A percentile compares a stretch with the other conserved stretches of the same genome.
Conservation (phyloP, 2,797 vertebrate species). For the Cichlasoma orientale region DNA sequence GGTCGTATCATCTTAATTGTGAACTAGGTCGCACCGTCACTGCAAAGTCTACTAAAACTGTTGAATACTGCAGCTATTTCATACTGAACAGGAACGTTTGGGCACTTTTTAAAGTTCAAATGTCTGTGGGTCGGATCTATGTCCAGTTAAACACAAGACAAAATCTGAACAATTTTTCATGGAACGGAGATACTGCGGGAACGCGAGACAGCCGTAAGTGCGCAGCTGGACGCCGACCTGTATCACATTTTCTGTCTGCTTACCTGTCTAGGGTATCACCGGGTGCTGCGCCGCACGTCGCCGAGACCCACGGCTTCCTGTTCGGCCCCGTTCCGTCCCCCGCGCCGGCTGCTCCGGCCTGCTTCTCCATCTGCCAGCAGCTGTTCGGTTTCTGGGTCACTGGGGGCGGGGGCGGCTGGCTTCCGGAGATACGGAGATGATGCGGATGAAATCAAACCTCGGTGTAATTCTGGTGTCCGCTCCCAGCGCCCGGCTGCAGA, state of each 20-base stretch:
- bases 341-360: slow-evolving; percentile 28
- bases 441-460: not conserved
- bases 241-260: not conserved
- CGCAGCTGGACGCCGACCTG: no score
- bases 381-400: not conserved
- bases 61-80: accelerated
- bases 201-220: not conserved
- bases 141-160: no score
- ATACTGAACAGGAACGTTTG: not conserved
- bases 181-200: not conserved
- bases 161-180: accelerated
- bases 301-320: slow-evolving; percentile 32
- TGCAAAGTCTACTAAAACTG: accelerated
- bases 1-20: not conserved
- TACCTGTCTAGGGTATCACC: slow-evolving; percentile 47
- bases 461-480: not conserved
- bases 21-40: not conserved
- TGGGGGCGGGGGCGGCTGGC: not conserved
- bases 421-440: slow-evolving; percentile 6
- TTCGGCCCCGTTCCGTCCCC: slow-evolving; percentile 47
- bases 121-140: not conserved
- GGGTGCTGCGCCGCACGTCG: not conserved
- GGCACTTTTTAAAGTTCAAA: not conserved
- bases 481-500: not conserved
- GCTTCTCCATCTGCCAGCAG: slow-evolving; percentile 58